Evolutionary conservation across 1,140 invertebrate species (phyloP), one percentile per base, ranked within the genome.

Genomic region (Scylla paramamosain): DNA sequence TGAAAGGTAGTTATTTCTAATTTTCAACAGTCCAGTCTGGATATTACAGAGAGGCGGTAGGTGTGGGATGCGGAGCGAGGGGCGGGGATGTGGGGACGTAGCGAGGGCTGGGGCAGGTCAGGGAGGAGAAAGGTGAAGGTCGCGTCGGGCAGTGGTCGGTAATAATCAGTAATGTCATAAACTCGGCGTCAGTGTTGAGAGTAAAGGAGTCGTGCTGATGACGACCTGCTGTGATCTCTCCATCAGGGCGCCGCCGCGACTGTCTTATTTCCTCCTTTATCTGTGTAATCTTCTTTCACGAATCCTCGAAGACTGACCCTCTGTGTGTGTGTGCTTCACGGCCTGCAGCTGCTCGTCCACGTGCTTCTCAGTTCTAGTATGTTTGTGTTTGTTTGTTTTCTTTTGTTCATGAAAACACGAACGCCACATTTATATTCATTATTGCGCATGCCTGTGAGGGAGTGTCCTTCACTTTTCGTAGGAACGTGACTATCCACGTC

Each of bases 91-190:
- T 10, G 89, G 28, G 12, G 16, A 14, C 7, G 29, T 10, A n/a
- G 45, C 12, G 92, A 45, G 92, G 14, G 39, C 28, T 25, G 32
- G 92, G 31, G 14, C n/a, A 31, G 90, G 45, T 52, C 20, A 52
- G 25, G 90, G 28, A 8, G 48, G 31, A 12, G 6, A 59, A 45
- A 32, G 84, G 83, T 59, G 46, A 59, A 93, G 48, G 82, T 86
- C 31, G 52, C 12, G 89, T 16, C 89, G 45, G 39, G 45, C 83
- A 59, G 20, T 87, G 84, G 45, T 32, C 48, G 92, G 92, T 88
- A 93, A 88, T 88, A 93, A 93, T n/a, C n/a, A 59, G 92, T 59
- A 88, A 93, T 88, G 83, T 93, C 82, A 86, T 93, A 93, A 93
- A 93, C 28, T 88, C 59, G 83, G n/a, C 29, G 45, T 52, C 46